Percentiles rank a stretch among this genome's conserved stretches.
phyloP scores from a whole-genome alignment of 2,797 vertebrate genomes.

The Scolopax bukidnonensis region DNA sequence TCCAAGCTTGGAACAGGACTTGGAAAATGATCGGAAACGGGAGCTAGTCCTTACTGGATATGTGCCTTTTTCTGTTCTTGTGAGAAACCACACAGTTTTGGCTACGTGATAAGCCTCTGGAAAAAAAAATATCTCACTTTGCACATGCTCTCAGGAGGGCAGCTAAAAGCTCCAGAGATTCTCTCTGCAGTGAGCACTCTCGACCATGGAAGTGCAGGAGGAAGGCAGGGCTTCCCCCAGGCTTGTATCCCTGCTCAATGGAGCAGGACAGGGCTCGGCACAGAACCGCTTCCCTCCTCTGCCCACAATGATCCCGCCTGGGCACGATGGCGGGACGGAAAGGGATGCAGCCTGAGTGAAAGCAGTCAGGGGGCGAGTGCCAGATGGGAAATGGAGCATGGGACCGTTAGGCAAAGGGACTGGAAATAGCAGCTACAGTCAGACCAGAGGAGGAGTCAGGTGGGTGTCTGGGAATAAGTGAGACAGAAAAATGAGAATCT shows the following conservation, averaged over 20 bases:
- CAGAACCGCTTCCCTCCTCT: background rate
- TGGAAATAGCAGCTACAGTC: background rate
- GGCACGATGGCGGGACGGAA: fast-evolving
- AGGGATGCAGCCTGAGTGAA: background rate
- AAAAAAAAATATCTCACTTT: background rate
- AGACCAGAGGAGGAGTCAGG: background rate
- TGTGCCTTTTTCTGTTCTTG: constrained; percentile 45
- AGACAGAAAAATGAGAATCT: background rate
- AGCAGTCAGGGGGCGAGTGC: background rate
- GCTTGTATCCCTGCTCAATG: background rate
- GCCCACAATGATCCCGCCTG: background rate
- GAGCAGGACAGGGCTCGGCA: background rate
- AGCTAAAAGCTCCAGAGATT: constrained; percentile 16
- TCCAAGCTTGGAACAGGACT: constrained; percentile 41
- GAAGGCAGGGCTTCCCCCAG: background rate
- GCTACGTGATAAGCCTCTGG: constrained; percentile 45
- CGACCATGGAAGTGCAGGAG: background rate
- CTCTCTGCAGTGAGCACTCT: background rate
- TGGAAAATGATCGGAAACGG: constrained; percentile 40
- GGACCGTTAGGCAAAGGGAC: background rate
- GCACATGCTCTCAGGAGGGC: constrained; percentile 40
- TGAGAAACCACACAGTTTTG: constrained; percentile 55
- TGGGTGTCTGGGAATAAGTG: background rate
- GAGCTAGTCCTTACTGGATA: constrained; percentile 58
- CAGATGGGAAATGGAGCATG: background rate